Conservation (phyloP, 2,797 vertebrate genomes). For the Enteromius afrohamiltoni region DNA sequence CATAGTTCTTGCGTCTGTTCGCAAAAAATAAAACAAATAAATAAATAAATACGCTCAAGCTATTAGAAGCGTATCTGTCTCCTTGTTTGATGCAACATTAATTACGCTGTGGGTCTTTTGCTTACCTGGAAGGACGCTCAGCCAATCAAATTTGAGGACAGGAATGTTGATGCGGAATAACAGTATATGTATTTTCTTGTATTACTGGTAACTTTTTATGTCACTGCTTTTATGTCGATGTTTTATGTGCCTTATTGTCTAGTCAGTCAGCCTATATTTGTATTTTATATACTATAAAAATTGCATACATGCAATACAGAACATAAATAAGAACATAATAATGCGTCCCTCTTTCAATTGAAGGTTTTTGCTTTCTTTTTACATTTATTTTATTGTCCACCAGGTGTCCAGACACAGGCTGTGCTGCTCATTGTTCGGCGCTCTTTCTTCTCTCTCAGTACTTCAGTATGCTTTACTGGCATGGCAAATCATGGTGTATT, state of each 20-base stretch:
- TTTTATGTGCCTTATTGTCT: background rate
- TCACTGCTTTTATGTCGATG: background rate
- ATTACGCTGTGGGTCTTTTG: background rate
- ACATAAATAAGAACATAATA: background rate
- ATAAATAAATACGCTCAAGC: background rate
- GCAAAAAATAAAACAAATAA: background rate
- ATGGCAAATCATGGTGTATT: slow-evolving; percentile 14
- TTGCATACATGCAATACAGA: background rate
- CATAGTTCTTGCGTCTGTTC: background rate
- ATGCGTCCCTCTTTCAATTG: background rate
- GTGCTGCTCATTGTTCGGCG: background rate
- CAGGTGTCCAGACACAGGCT: background rate
- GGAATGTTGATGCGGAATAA: background rate
- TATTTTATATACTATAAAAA: background rate
- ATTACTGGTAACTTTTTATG: background rate
- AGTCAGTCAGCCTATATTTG: background rate
- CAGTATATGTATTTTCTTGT: background rate
- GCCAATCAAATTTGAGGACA: background rate
- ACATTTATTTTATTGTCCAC: background rate
- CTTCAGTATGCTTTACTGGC: background rate
- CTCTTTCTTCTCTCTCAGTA: background rate
- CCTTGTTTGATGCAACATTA: background rate
- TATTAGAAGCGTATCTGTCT: background rate
- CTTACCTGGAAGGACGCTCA: background rate
- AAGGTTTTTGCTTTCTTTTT: background rate